Conservation (phyloP, 2,888 invertebrate genomes). For the Meandrusa payeni region DNA sequence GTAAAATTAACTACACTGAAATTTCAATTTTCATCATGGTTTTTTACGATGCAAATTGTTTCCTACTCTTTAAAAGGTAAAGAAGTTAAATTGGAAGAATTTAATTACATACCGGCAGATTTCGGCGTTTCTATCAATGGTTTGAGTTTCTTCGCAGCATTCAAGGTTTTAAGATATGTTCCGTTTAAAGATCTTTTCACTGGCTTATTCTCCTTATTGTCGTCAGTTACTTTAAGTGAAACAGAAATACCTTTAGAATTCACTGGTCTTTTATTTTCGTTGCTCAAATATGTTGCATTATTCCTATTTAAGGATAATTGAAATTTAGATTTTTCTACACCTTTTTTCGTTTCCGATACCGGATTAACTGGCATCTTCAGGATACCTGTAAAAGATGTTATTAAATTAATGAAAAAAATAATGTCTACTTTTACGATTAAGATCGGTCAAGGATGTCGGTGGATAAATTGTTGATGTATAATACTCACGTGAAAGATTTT, state of each 20-base stretch:
- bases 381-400: conserved; percentile 58
- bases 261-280: conserved; percentile 50
- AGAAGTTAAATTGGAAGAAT: too few species aligned
- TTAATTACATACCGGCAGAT: conserved; percentile 50
- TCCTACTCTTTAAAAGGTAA: too few species aligned
- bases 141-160: conserved; percentile 68
- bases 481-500: conserved; percentile 64
- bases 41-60: too few species aligned
- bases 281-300: conserved; percentile 64
- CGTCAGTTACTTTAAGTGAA: conserved; percentile 39
- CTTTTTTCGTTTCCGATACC: conserved; percentile 66
- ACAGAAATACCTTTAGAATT: conserved; percentile 47
- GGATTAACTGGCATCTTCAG: conserved; percentile 80
- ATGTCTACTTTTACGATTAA: conserved; percentile 45
- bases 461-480: conserved; percentile 33
- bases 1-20: too few species aligned
- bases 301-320: conserved; percentile 67
- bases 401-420: conserved; percentile 35
- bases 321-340: conserved; percentile 65
- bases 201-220: conserved; percentile 68
- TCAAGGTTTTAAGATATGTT: conserved; percentile 62
- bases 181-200: conserved; percentile 58
- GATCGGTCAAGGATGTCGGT: conserved; percentile 62
- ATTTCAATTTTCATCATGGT: too few species aligned
- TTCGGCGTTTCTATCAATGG: conserved; percentile 52